Percentiles rank a stretch among this genome's conserved stretches.
Evolutionary conservation across 2,113 vertebrate genomes (phyloP).

Genomic region (Cygnus buccinator): DNA sequence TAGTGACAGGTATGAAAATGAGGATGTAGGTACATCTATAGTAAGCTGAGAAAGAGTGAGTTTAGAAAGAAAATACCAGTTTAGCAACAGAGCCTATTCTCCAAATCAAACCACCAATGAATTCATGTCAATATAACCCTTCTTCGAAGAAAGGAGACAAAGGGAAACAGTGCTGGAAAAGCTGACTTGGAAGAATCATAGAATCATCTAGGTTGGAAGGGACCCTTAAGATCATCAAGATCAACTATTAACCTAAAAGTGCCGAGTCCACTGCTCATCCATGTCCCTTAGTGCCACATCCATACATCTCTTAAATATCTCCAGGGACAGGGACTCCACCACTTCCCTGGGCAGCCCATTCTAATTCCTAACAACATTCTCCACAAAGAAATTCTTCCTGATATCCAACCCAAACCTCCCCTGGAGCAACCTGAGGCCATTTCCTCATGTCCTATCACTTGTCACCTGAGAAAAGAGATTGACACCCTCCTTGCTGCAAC

Average conservation of each 20-base stretch:
- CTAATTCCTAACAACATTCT: background rate
- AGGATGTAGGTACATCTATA: background rate
- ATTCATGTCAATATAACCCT: background rate
- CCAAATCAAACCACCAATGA: background rate
- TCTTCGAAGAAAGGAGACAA: background rate
- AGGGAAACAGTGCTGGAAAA: background rate
- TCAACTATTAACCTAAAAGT: too few relatives aligned
- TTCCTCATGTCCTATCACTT: background rate
- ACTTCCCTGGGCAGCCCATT: background rate
- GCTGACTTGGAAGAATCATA: too few relatives aligned
- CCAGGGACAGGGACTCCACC: background rate
- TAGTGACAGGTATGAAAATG: rapidly evolving
- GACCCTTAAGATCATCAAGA: too few relatives aligned
- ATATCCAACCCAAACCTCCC: background rate
- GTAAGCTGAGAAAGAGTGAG: background rate
- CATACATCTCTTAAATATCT: too few relatives aligned
- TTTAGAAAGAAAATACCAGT: background rate
- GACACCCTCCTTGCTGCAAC: too few relatives aligned
- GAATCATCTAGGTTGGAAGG: too few relatives aligned
- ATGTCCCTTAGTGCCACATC: too few relatives aligned
- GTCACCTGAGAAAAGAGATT: too few relatives aligned
- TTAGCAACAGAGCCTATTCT: background rate
- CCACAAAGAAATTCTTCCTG: background rate
- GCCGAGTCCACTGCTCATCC: too few relatives aligned
- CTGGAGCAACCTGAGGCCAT: background rate